Conservation (phyloP, 2,888 invertebrate genomes). For the Cynaeus angustus region DNA sequence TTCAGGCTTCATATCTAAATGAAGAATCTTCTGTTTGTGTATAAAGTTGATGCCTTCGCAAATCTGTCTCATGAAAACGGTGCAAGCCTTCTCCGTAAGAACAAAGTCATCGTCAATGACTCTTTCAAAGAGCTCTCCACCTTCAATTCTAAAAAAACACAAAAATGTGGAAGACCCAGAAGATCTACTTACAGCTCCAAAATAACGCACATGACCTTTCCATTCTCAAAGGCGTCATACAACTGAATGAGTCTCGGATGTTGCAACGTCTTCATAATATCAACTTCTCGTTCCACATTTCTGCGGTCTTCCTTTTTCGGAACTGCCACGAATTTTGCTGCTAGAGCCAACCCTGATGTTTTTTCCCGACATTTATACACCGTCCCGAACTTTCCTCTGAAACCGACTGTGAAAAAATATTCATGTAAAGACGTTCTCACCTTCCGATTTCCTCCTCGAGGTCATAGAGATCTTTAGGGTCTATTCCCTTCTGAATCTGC, state of each 20-base stretch:
- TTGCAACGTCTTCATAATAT: conserved; percentile 95
- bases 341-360: conserved; percentile 84
- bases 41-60: conserved; percentile 99
- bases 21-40: conserved; percentile 95
- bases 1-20: conserved; percentile 99
- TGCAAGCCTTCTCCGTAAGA: conserved; percentile 95
- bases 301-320: conserved; percentile 89
- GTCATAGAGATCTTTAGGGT: conserved; percentile 91
- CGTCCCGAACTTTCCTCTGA: conserved; percentile 97
- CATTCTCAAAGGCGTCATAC: conserved; percentile 97
- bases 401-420: conserved; percentile 62
- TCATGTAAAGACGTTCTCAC: conserved; percentile 71
- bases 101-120: conserved; percentile 99
- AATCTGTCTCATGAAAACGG: conserved; percentile 97
- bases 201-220: conserved; percentile 96
- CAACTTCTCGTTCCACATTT: conserved; percentile 96
- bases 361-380: conserved; percentile 95
- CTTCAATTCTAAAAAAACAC: conserved; percentile 86
- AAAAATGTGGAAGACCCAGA: not conserved
- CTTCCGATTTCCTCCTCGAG: conserved; percentile 94
- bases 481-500: conserved; percentile 85
- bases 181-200: conserved; percentile 92
- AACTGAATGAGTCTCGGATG: conserved; percentile 97
- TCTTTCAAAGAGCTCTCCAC: conserved; percentile 98
- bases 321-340: conserved; percentile 94